phyloP scores from a whole-genome alignment of 1,140 invertebrate genomes.

The Leptonema lineaticorne region DNA sequence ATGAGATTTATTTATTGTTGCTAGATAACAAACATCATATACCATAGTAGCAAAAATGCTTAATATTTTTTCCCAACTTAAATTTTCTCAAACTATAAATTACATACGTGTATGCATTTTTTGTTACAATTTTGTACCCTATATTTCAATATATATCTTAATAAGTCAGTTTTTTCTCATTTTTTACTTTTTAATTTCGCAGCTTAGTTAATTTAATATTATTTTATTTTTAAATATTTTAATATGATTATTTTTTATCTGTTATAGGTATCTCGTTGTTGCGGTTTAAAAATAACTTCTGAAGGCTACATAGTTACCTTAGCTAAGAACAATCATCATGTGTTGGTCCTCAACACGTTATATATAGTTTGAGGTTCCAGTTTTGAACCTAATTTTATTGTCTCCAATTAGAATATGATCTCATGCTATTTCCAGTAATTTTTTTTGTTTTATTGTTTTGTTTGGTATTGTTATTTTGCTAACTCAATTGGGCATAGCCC shows the following conservation, averaged over 20 bases:
- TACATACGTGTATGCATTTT: too few species aligned
- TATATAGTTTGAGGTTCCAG: constrained; percentile 77
- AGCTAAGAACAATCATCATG: constrained; percentile 98
- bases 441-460: constrained; percentile 53
- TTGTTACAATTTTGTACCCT: too few species aligned
- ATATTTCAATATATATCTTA: too few species aligned
- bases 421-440: constrained; percentile 58
- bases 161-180: too few species aligned
- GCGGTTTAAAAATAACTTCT: constrained; percentile 93
- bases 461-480: constrained; percentile 40
- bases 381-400: constrained; percentile 54
- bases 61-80: too few species aligned
- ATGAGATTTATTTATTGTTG: too few species aligned
- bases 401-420: constrained; percentile 44
- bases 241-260: not conserved
- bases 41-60: too few species aligned
- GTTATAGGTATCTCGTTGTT: constrained; percentile 90
- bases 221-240: too few species aligned
- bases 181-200: too few species aligned
- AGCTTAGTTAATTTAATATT: too few species aligned
- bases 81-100: too few species aligned
- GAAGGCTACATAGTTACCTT: constrained; percentile 96
- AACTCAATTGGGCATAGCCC: constrained; percentile 33
- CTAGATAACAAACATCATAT: too few species aligned
- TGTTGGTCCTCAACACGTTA: constrained; percentile 92